Base-by-base conservation (phyloP, 2,113 vertebrate genomes). In the Toxotes jaculatrix region DNA sequence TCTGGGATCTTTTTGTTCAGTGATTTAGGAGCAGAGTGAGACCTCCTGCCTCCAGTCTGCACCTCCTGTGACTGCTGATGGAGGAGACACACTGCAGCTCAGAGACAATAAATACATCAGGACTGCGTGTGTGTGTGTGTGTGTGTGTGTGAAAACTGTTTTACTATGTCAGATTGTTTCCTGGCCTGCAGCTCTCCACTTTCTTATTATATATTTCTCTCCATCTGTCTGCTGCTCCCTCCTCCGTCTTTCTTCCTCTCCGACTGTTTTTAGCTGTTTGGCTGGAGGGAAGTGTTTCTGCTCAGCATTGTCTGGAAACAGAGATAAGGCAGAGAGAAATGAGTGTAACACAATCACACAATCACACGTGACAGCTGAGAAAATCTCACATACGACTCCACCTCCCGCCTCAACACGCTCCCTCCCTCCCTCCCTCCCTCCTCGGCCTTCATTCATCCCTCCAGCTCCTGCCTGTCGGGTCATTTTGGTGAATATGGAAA, bases 1-100 rank as follows among this genome's bases (percentile, higher is more conserved):
- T 74, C 38, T 11, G 32, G 64, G 12, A 21, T 67, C 34, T 45
- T 72, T 65, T 78, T 74, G 38, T 62, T 23, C 55, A 40, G 40
- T 63, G 85, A 83, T 77, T 83, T 80, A 77, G 43, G 49, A 81
- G 68, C 68, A 65, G 68, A 84, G 69, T 80, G 79, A 78, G 74
- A 83, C 77, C 76, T 80, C 80, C 31, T 34, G 19, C 57, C 63
- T 74, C 10, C 27, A 67, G 49, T 4, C 59, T 17, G 45, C 74
- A 59, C 47, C 53, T 68, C 51, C 71, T 40, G n/a, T 61, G 59
- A 74, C 57, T 34, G 32, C 45, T 72, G 55, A 59, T 36, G 49
- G 34, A 57, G 8, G 32, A 36, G 40, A n/a, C 53, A 23, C 4
- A 56, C 53, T 56, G 53, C 53, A 56, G n/a, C 53, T 56, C 4